Conservation (phyloP, 1,140 invertebrate genomes). For the Ceratitis capitata region DNA sequence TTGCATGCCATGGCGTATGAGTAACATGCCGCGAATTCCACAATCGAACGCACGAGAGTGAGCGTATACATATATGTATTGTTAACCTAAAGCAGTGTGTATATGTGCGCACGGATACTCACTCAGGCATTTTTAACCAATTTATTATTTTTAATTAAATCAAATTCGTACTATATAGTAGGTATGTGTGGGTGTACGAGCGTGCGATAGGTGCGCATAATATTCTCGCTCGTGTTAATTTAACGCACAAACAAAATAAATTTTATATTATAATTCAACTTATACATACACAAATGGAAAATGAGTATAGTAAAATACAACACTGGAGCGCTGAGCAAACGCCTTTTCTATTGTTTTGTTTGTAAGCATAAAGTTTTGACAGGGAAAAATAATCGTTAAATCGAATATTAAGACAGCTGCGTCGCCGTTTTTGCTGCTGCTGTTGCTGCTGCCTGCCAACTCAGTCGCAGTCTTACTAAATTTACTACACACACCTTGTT, state of each 20-base stretch:
- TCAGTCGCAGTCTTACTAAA: background rate
- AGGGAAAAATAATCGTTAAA: conserved; percentile 6
- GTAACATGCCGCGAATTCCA: conserved; percentile 2
- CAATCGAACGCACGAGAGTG: background rate
- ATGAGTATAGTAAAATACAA: too few relatives aligned
- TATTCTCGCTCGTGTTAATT: background rate
- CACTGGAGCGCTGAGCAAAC: too few relatives aligned
- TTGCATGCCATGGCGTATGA: conserved; percentile 36
- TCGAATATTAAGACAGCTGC: background rate
- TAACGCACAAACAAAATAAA: background rate
- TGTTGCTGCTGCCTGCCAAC: background rate
- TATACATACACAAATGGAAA: too few relatives aligned
- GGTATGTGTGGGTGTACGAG: background rate
- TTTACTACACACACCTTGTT: conserved; percentile 23
- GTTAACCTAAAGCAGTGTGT: too few relatives aligned
- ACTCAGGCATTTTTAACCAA: background rate
- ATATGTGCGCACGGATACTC: background rate
- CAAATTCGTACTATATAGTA: background rate
- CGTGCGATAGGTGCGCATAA: background rate
- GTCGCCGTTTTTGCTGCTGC: too few relatives aligned
- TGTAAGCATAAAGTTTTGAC: background rate
- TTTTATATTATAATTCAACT: too few relatives aligned
- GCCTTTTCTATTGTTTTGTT: too few relatives aligned
- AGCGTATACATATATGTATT: background rate
- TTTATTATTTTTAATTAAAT: conserved; percentile 33